These are phyloP conservation scores for Parazoanthus atlanticus DNA, from an alignment of 92 coral and sea anemone species.

Conservation along the genomic window DNA sequence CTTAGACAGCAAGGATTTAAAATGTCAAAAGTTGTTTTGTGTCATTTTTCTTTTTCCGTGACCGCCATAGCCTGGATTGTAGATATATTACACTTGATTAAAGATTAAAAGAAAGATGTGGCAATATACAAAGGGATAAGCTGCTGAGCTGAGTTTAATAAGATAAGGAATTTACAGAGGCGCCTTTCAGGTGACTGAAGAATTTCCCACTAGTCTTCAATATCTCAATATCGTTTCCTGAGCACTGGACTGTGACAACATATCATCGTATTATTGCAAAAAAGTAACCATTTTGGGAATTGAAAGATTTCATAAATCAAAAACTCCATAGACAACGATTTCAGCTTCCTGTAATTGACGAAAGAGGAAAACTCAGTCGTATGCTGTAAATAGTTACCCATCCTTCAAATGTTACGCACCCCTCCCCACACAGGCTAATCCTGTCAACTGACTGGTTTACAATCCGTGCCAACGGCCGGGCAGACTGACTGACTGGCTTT, in stretches of 20 bases:
- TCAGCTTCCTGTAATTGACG: background rate
- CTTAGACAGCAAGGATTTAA: background rate
- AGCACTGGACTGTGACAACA: background rate
- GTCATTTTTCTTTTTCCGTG: no score
- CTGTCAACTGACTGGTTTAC: conserved; percentile 9
- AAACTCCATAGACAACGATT: background rate
- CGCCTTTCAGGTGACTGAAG: conserved; percentile 8
- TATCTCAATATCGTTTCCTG: background rate
- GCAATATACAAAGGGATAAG: background rate
- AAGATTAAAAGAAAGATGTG: background rate
- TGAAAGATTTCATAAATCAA: no score
- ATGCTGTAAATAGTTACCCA: background rate
- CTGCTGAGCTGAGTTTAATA: background rate
- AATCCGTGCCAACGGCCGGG: background rate
- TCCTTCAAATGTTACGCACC: background rate
- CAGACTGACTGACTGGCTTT: background rate
- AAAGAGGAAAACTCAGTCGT: background rate
- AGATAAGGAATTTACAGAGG: background rate
- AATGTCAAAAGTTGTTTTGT: background rate
- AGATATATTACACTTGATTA: no score
- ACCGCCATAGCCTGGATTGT: no score
- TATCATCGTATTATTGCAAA: background rate
- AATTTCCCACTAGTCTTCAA: background rate
- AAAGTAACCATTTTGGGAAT: background rate
- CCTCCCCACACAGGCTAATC: conserved; percentile 13